Base-by-base conservation (phyloP, 2,888 invertebrate genomes). In the Ommatoiulus sabulosus region DNA sequence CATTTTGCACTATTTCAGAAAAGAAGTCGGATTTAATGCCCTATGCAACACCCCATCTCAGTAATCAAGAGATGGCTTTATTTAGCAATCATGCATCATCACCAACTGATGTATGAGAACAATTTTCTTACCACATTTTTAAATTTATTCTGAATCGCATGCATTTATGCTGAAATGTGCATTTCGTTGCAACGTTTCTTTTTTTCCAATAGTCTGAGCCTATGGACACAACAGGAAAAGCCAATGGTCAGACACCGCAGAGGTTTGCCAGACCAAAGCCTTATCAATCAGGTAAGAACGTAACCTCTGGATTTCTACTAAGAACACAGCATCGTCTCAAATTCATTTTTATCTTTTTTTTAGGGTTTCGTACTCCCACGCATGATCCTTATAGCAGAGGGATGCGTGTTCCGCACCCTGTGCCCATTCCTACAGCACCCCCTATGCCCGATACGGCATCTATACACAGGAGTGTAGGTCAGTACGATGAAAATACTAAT, bases 371-470 rank as follows among this genome's bases (percentile, higher is more conserved):
- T 17, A 89, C 89, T 44, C 89, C 89, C 12, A 89, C 89, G 17
- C 89, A 89, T 35, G 89, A 89, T 89, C 84, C 87, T 44, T 80
- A 43, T 20, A 46, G 52, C 46, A 87, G 87, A 84, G 89, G 90
- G 20, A 84, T 89, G 86, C 80, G 90, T 10, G 80, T 88, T n/a
- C 88, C 88, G 17, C 89, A 90, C 87, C 90, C 90, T 24, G 88
- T 89, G 44, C 87, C 90, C 35, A 88, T 90, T 88, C 90, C 90
- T 35, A 90, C 90, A 57, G 90, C 90, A 6, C 90, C 90, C 10
- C 89, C 90, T n/a, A 87, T 90, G 87, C 87, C 89, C 15, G 89
- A 90, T 84, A 87, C 89, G 52, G n/a, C 87, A 8, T n/a, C 43
- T 35, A 20, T 87, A 72, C 43, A 63, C 72, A 63, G 44, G 63